Evolutionary conservation across 53 echinoderm and acorn worm species (phyloP).

Genomic region (Holothuria leucospilota): DNA sequence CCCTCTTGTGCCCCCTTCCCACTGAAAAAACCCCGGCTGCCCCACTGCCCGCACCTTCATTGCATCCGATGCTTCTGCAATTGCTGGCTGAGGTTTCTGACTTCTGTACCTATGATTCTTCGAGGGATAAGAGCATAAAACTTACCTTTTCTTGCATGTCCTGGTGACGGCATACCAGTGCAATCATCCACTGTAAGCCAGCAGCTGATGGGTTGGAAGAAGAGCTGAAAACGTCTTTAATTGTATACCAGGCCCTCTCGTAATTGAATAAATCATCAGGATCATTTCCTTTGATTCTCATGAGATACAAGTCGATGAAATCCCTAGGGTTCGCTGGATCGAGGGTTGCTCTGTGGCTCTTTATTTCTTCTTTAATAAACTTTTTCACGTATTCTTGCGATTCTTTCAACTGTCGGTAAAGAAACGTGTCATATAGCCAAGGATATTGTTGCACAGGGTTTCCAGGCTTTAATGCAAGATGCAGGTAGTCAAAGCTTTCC

Average conservation of each 20-base stretch:
- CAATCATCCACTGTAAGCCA: constrained; percentile 30
- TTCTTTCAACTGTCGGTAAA: background rate
- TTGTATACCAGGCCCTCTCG: constrained; percentile 32
- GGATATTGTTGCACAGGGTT: constrained; percentile 30
- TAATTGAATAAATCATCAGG: background rate
- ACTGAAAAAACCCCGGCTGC: no score
- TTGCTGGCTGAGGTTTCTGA: no score
- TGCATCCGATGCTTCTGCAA: no score
- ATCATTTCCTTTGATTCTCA: constrained; percentile 37
- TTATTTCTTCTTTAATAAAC: constrained; percentile 39
- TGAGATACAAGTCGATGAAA: constrained; percentile 60
- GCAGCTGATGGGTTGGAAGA: constrained; percentile 13
- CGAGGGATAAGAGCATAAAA: background rate
- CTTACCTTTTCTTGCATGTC: constrained; percentile 22
- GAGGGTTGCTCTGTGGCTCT: background rate
- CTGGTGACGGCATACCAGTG: constrained; percentile 14
- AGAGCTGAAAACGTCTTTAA: constrained; percentile 28
- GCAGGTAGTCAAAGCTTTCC: constrained; percentile 20
- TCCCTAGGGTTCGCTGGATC: constrained; percentile 53
- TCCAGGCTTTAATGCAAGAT: constrained; percentile 8
- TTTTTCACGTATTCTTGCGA: constrained; percentile 24
- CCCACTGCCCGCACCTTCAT: no score
- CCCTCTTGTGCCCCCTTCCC: no score
- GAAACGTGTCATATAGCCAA: constrained; percentile 18
- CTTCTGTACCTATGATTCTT: no score